Conservation (phyloP, 2,113 vertebrate genomes). For the Salvelinus fontinalis region DNA sequence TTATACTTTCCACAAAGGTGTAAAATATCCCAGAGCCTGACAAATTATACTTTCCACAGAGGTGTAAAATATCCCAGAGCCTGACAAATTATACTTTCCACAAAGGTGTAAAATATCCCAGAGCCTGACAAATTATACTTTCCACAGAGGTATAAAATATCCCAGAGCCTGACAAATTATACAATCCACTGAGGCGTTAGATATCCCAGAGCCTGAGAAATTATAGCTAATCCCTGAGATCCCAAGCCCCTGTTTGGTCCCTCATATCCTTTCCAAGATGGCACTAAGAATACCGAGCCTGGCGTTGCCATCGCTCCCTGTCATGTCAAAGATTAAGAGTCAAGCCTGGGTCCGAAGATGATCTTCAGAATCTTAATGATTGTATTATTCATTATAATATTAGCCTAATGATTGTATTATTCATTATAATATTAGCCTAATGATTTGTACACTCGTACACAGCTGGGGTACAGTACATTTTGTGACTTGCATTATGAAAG, state of each 20-base stretch:
- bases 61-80: background rate
- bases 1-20: background rate
- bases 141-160: background rate
- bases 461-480: no score
- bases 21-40: background rate
- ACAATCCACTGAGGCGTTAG: background rate
- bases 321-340: slow-evolving; percentile 33
- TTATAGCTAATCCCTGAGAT: background rate
- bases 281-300: background rate
- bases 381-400: background rate
- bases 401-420: background rate
- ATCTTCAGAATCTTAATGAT: background rate
- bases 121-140: background rate
- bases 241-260: background rate
- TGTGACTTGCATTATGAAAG: no score
- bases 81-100: background rate
- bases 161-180: background rate
- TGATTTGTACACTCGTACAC: no score
- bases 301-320: background rate
- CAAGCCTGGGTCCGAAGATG: background rate
- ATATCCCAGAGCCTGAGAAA: background rate
- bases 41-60: background rate
- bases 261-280: background rate
- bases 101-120: background rate
- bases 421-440: no score